Conservation (phyloP, 1,140 invertebrate genomes). For the Drosophila arawakana region DNA sequence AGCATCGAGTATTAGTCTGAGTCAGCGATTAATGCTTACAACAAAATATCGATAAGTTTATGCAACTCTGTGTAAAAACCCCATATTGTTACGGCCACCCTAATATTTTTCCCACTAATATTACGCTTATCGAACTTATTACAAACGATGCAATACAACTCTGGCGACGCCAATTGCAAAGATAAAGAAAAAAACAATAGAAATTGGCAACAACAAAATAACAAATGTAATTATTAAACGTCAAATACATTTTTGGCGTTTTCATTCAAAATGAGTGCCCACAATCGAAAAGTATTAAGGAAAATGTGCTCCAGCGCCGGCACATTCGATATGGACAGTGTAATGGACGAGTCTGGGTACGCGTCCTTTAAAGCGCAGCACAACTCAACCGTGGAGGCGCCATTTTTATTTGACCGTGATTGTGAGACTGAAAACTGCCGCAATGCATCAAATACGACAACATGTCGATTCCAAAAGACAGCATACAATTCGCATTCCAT, state of each 20-base stretch:
- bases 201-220: constrained; percentile 32
- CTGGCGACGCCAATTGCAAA: constrained; percentile 42
- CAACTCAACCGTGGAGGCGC: constrained; percentile 74
- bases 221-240: constrained; percentile 41
- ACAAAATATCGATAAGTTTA: too few species aligned
- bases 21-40: too few species aligned
- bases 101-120: too few species aligned
- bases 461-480: constrained; percentile 6
- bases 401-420: constrained; percentile 66
- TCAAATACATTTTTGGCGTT: constrained; percentile 19
- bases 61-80: too few species aligned
- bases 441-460: constrained; percentile 54
- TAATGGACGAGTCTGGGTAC: constrained; percentile 73
- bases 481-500: constrained; percentile 21
- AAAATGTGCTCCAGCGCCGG: constrained; percentile 31
- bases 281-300: constrained; percentile 51
- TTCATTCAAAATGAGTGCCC: constrained; percentile 61
- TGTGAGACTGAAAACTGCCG: constrained; percentile 62
- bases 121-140: too few species aligned
- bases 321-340: constrained; percentile 33
- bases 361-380: constrained; percentile 64
- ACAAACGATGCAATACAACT: constrained; percentile 1
- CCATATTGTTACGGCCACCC: too few species aligned
- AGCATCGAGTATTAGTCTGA: too few species aligned
- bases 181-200: constrained; percentile 5